Evolutionary conservation across 2,113 vertebrate genomes (phyloP).

Genomic region (Sus scrofa): T2T-Sscrofa CM000814.6:129411501-129412000

Average conservation of each 20-base stretch:
- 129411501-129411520: background rate
- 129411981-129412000: no score
- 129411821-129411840: background rate
- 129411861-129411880: no score
- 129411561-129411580: background rate
- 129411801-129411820: background rate
- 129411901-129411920: no score
- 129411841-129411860: no score
- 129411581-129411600: background rate
- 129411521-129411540: background rate
- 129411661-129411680: background rate
- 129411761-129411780: background rate
- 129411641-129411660: background rate
- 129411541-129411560: background rate
- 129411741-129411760: background rate
- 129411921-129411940: no score
- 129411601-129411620: background rate
- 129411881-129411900: no score
- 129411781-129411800: background rate
- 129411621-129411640: background rate
- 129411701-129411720: background rate
- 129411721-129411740: background rate
- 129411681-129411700: background rate
- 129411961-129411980: no score
- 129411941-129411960: no score